phyloP scores from a whole-genome alignment of 2,797 vertebrate species.

The Rhinella marina region DNA sequence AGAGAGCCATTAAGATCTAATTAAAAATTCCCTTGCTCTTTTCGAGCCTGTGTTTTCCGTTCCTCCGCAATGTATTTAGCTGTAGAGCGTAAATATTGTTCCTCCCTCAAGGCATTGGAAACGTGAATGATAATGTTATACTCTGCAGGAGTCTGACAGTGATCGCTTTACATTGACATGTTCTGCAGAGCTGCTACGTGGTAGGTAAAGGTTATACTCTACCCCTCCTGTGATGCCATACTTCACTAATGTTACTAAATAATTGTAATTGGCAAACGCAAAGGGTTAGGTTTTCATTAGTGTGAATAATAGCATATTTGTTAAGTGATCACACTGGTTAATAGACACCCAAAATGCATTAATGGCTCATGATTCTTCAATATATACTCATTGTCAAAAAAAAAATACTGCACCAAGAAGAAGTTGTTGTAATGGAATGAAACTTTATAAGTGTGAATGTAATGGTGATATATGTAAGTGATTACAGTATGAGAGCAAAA shows the following conservation, averaged over 20 bases:
- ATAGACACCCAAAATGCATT: not conserved
- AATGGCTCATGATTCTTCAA: not conserved
- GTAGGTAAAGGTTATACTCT: not conserved
- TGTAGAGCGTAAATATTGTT: conserved; percentile 52
- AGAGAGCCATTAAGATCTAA: conserved; percentile 60
- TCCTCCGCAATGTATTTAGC: conserved; percentile 48
- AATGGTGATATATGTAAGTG: too few relatives aligned
- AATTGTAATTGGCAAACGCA: not conserved
- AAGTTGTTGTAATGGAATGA: too few relatives aligned
- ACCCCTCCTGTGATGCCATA: not conserved
- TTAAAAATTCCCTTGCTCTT: conserved; percentile 57
- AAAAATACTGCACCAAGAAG: too few relatives aligned
- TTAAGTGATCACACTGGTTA: not conserved
- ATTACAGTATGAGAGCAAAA: too few relatives aligned
- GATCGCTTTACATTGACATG: conserved; percentile 36
- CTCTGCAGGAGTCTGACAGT: conserved; percentile 40
- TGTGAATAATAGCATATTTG: not conserved
- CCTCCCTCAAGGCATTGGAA: conserved; percentile 44
- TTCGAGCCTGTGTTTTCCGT: conserved; percentile 40
- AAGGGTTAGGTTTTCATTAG: not conserved
- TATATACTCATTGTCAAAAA: too few relatives aligned
- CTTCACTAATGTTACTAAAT: not conserved
- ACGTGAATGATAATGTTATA: conserved; percentile 36
- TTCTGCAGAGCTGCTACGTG: not conserved
- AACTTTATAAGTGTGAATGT: too few relatives aligned